These are phyloP conservation scores for Haliclystus octoradiatus DNA, from an alignment of 30 jellyfish, hydroid and myxozoan species.

Conservation along the genomic window DNA sequence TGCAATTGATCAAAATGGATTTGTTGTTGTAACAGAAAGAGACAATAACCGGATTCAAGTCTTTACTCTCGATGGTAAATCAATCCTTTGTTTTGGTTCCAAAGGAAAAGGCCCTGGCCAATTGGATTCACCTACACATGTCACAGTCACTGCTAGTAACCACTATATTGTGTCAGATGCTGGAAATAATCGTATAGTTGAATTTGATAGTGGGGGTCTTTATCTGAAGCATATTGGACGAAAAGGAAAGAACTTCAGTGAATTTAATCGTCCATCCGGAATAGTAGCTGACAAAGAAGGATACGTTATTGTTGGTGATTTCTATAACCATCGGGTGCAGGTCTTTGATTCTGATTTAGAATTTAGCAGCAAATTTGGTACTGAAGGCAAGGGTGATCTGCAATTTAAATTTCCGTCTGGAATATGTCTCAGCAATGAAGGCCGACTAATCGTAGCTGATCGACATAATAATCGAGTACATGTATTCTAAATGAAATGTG, in stretches of 20 bases:
- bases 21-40: constrained; percentile 70
- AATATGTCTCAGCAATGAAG: constrained; percentile 61
- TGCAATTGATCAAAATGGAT: constrained; percentile 73
- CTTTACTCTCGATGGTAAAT: constrained; percentile 75
- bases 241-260: constrained; percentile 70
- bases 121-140: constrained; percentile 79
- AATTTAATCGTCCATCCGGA: constrained; percentile 71
- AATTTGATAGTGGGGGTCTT: constrained; percentile 35
- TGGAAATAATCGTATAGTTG: constrained; percentile 71
- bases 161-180: constrained; percentile 74
- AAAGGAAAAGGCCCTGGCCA: constrained; percentile 44
- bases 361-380: constrained; percentile 57
- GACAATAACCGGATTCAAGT: constrained; percentile 84
- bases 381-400: constrained; percentile 51
- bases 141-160: constrained; percentile 71
- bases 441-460: constrained; percentile 76
- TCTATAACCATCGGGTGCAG: constrained; percentile 72
- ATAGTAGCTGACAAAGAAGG: constrained; percentile 82
- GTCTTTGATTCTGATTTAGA: constrained; percentile 50
- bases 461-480: constrained; percentile 75
- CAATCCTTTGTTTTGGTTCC: constrained; percentile 44
- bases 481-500: constrained; percentile 20
- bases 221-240: constrained; percentile 46
- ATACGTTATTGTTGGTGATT: constrained; percentile 61
- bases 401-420: constrained; percentile 82